phyloP scores from a whole-genome alignment of 1,140 invertebrate genomes.

The Solen grandis region DNA sequence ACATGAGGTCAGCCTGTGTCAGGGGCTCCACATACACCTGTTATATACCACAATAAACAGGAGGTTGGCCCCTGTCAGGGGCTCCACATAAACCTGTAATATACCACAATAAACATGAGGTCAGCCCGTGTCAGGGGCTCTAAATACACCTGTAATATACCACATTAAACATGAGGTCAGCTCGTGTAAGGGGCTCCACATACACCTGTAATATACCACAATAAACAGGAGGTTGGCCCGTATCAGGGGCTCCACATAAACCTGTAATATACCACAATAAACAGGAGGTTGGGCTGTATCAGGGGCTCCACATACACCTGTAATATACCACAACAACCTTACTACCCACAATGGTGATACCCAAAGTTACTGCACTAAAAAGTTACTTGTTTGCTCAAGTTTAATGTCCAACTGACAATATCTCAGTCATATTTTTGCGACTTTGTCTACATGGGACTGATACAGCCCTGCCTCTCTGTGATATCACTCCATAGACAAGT shows the following conservation, averaged over 20 bases:
- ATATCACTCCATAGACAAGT: too few relatives aligned
- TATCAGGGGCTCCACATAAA: constrained; percentile 92
- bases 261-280: constrained; percentile 84
- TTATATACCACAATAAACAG: constrained; percentile 83
- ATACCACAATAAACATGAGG: constrained; percentile 85
- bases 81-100: constrained; percentile 89
- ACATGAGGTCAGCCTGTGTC: constrained; percentile 87
- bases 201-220: constrained; percentile 88
- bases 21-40: constrained; percentile 93
- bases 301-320: constrained; percentile 93
- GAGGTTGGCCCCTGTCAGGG: constrained; percentile 89
- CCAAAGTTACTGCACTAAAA: too few relatives aligned
- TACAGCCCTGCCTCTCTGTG: too few relatives aligned
- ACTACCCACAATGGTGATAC: too few relatives aligned
- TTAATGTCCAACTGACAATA: too few relatives aligned
- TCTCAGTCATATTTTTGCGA: too few relatives aligned
- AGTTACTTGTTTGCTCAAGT: too few relatives aligned
- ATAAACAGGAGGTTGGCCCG: constrained; percentile 88
- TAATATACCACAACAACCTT: constrained; percentile 83
- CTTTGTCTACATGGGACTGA: too few relatives aligned
- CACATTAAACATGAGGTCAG: constrained; percentile 88
- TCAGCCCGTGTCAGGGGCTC: constrained; percentile 90
- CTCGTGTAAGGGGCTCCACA: constrained; percentile 88
- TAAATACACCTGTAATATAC: constrained; percentile 90
- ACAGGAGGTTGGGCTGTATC: constrained; percentile 87